Evolutionary conservation across 2,888 invertebrate species (phyloP), one percentile per base, ranked within the genome.

Genomic region (Portevinia maculata): DNA sequence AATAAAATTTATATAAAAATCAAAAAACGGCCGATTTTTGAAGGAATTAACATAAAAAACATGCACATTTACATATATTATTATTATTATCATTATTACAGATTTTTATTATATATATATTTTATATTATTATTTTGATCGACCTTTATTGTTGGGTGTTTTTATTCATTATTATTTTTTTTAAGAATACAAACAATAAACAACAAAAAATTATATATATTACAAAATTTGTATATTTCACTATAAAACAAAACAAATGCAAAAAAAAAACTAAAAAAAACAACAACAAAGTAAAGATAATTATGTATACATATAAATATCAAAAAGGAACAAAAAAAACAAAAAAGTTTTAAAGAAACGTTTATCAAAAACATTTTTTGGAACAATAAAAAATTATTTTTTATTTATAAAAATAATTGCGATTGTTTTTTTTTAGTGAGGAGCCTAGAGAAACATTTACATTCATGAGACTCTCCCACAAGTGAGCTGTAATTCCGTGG

Each of bases 351-450:
- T 79, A 79, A 83, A 79, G 46, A 83, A 81, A 83, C 62, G 76
- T 84, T 84, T 84, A 84, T 84, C 64, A 84, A 74, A 52, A 79
- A 84, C 83, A 84, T 84, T 84, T 79, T 81, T 84, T 84, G 84
- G 78, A 79, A 84, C 79, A 84, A 84, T 84, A 84, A 79, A 84
- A 79, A 79, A 79, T 69, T 84, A 84, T 84, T 84, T 84, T 79
- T 79, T 84, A 84, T 79, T 84, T 79, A 84, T 84, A 84, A 79
- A 79, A 84, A 84, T 83, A 83, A 76, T 41, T 30, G 4, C 6
- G 1, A 7, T n/a, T 48, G 24, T 30, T 59, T 48, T 65, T 21
- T 17, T 50, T 48, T 57, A 13, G 11, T 46, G 28, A 8, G 13
- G 2, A 41, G 30, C 11, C 2, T 2, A 24, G 2, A 24, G 3